Percentiles rank a stretch among this genome's conserved stretches.
Evolutionary conservation across 2,797 vertebrate species (phyloP).

Genomic region (Cirrhinus mrigala): DNA sequence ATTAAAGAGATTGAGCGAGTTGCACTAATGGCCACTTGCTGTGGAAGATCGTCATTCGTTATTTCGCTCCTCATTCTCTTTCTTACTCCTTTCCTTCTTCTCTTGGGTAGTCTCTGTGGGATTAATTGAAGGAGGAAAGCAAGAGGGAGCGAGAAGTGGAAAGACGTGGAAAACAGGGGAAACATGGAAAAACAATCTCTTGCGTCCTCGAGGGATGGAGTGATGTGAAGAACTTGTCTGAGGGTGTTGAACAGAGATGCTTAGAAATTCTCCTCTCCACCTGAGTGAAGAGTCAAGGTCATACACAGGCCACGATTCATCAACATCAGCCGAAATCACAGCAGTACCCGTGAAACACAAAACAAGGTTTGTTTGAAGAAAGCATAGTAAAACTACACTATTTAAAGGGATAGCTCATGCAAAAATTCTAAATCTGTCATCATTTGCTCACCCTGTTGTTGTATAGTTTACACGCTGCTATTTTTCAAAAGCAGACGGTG

Average conservation of each 20-base stretch:
- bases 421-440: not conserved
- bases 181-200: slow-evolving; percentile 70
- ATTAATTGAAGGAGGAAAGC: slow-evolving; percentile 71
- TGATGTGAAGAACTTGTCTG: slow-evolving; percentile 50
- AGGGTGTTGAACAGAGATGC: slow-evolving; percentile 43
- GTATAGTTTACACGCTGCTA: no score
- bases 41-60: slow-evolving; percentile 69
- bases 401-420: not conserved
- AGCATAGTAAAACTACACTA: not conserved
- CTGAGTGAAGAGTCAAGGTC: slow-evolving; percentile 35
- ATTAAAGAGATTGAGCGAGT: slow-evolving; percentile 77
- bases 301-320: not conserved
- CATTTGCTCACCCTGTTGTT: not conserved
- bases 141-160: not conserved
- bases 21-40: slow-evolving; percentile 75
- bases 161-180: slow-evolving; percentile 34
- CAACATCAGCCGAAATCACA: slow-evolving; percentile 5
- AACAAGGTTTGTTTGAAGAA: not conserved
- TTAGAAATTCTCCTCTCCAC: not conserved
- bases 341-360: not conserved
- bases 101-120: slow-evolving; percentile 37
- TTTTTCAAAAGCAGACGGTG: not conserved
- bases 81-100: not conserved
- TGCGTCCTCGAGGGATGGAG: slow-evolving; percentile 52
- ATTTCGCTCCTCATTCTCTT: slow-evolving; percentile 21